Evolutionary conservation across 1,140 invertebrate genomes (phyloP).

Genomic region (Ceratosolen fusciceps): DNA sequence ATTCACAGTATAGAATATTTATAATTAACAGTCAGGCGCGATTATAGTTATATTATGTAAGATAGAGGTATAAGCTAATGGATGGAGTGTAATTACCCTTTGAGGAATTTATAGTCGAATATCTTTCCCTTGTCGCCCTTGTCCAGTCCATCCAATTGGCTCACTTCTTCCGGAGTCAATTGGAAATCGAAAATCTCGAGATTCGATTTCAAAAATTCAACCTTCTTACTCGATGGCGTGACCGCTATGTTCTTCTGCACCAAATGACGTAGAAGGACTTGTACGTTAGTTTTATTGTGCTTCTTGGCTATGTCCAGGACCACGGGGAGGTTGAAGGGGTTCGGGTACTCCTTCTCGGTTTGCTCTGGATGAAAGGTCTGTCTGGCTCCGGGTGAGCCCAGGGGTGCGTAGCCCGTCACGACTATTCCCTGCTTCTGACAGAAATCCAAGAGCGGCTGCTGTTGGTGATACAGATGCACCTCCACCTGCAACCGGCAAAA

Average conservation of each 20-base stretch:
- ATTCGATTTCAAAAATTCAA: conserved; percentile 79
- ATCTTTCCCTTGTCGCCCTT: conserved; percentile 72
- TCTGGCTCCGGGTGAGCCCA: conserved; percentile 76
- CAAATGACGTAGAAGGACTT: conserved; percentile 82
- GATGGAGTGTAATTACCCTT: no score
- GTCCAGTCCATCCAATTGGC: conserved; percentile 71
- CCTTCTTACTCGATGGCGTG: conserved; percentile 88
- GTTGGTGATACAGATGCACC: conserved; percentile 86
- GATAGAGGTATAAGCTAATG: no score
- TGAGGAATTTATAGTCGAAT: conserved; percentile 74
- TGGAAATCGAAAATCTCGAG: conserved; percentile 75
- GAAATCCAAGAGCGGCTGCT: conserved; percentile 80
- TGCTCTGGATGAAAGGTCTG: conserved; percentile 55
- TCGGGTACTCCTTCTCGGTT: conserved; percentile 73
- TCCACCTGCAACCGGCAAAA: conserved; percentile 80
- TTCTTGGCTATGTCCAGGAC: conserved; percentile 79
- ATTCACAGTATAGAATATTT: no score
- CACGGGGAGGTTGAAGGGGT: conserved; percentile 78
- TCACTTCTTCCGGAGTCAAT: conserved; percentile 71
- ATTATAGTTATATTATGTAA: no score
- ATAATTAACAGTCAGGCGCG: no score
- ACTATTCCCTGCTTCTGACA: conserved; percentile 81
- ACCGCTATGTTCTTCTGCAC: conserved; percentile 81
- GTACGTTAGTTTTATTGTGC: conserved; percentile 81
- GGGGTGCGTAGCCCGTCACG: conserved; percentile 87